Conservation (phyloP, 2,797 vertebrate species). For the Artibeus lituratus region DNA sequence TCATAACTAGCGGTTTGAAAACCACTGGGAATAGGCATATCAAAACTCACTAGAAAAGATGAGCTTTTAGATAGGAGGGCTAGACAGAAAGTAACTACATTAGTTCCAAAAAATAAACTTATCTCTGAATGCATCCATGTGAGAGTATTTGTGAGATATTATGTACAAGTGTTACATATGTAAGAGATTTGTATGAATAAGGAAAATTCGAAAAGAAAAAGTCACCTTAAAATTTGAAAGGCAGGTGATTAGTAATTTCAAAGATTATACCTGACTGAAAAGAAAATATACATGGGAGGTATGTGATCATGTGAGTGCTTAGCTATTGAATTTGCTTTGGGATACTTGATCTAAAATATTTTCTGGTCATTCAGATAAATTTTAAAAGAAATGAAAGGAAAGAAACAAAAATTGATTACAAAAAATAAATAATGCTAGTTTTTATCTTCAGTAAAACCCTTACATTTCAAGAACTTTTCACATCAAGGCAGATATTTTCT, state of each 20-base stretch:
- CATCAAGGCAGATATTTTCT: neutral
- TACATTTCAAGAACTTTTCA: neutral
- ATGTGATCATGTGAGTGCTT: neutral
- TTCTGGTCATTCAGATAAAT: neutral
- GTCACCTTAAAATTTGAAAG: neutral
- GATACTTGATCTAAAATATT: neutral
- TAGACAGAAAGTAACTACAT: neutral
- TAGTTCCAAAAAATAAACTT: neutral
- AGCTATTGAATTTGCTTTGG: neutral
- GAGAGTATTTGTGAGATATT: neutral
- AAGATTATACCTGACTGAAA: neutral
- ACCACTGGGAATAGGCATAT: neutral
- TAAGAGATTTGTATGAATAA: neutral
- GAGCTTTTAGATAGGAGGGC: neutral
- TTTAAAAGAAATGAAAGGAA: neutral
- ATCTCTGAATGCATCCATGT: neutral
- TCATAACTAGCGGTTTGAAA: neutral
- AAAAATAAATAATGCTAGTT: neutral
- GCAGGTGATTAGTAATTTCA: neutral
- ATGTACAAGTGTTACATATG: neutral
- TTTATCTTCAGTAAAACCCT: neutral
- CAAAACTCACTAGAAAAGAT: neutral
- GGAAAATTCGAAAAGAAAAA: neutral
- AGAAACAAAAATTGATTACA: neutral
- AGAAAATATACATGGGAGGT: neutral